Evolutionary conservation across 1,140 invertebrate genomes (phyloP), one percentile per base, ranked within the genome.

Genomic region (Acromyrmex echinatior): DNA sequence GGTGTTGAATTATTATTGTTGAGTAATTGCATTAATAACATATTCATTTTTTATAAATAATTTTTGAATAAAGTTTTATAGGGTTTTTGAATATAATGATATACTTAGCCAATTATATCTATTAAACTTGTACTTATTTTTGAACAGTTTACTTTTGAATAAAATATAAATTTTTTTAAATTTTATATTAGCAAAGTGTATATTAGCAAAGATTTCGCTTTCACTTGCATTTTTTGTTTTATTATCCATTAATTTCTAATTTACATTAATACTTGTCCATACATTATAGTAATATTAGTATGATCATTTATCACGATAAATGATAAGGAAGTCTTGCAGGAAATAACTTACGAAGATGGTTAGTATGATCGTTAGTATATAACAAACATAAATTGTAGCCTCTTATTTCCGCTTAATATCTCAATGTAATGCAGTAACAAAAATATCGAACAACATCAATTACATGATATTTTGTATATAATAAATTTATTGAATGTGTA

Each of bases 171-270:
- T 45, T 10, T 45, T 45, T 39, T 45, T 3, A 12, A 45, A 45
- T 45, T 58, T 76, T 16, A 60, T 7, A 60, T 35, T 58, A 0
- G 3, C 4, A 2, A 31, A 56, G 0, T 39, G 12, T 39, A 21
- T 21, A 21, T 21, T 21, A 21, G 21, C 21, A 21, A 60, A 39
- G 39, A 45, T 60, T 60, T 4, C 4, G 0, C 31, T 76, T 76
- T 76, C 53, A 58, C 73, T 45, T 39, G 14, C 28, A 74, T 56
- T 76, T 76, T 60, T 39, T 7, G 9, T 21, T 25, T 60, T 58
- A 56, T 76, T 35, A 35, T 60, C n/a, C 18, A 76, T 7, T 76
- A 76, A 74, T 74, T 74, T 12, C 53, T 21, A 3, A 77, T 60
- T 58, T 58, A 76, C 31, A 35, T 58, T 77, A 76, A 77, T 39